Percentiles rank a stretch among this genome's conserved stretches.
phyloP scores from a whole-genome alignment of 23 tunicate species.

The Diplosoma virens region DNA sequence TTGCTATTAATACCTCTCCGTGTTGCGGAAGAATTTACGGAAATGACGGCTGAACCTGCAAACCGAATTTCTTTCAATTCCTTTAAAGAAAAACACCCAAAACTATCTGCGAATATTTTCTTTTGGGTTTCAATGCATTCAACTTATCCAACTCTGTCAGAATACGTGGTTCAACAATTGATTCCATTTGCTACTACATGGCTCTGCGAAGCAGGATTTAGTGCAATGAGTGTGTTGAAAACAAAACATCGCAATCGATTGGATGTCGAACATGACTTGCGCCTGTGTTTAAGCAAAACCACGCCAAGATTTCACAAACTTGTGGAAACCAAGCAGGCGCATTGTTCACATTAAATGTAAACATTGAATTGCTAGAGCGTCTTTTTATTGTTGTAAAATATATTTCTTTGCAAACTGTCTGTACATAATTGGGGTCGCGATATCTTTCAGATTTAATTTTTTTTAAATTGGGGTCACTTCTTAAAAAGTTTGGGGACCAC shows the following conservation, averaged over 20 bases:
- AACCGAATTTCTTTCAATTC: constrained; percentile 27
- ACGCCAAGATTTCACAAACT: no score
- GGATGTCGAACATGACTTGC: constrained; percentile 26
- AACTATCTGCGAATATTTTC: constrained; percentile 21
- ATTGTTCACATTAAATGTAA: no score
- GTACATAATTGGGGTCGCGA: no score
- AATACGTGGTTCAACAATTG: constrained; percentile 11
- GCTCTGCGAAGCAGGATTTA: constrained; percentile 24
- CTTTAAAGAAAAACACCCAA: constrained; percentile 32
- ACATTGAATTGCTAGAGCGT: no score
- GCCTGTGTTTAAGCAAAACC: constrained; percentile 11
- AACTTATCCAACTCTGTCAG: constrained; percentile 24
- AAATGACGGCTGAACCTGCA: constrained; percentile 27
- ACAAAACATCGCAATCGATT: constrained; percentile 28
- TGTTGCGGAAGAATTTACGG: constrained; percentile 49
- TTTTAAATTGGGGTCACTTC: no score
- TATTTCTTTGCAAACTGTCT: no score
- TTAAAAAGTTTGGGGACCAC: no score
- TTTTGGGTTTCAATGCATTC: constrained; percentile 28
- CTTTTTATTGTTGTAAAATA: no score
- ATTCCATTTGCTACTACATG: constrained; percentile 34
- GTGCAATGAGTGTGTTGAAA: constrained; percentile 21
- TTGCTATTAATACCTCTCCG: constrained; percentile 35
- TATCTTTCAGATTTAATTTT: no score
- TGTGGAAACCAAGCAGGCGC: no score